Evolutionary conservation across 2,888 invertebrate species (phyloP), one percentile per base, ranked within the genome.

Genomic region (Apeira syringaria): DNA sequence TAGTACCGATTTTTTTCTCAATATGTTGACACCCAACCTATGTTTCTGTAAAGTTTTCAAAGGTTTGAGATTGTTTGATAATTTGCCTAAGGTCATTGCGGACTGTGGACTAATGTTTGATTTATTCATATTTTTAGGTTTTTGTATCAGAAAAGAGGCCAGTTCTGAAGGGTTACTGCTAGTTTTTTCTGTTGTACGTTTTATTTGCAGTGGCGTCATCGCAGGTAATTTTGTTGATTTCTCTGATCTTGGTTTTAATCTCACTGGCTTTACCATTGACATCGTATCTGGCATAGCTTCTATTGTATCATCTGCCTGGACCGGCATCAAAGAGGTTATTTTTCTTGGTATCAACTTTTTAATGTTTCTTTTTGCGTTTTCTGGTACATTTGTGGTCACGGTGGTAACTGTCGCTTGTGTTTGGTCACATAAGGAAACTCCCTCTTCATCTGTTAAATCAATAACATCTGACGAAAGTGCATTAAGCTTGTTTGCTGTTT

Each of bases 361-460:
- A 27, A 9, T 2, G 3, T 1, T 5, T 12, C n/a, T 4, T 31
- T 3, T 17, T 5, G 4, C 7, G 1, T 17, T 32, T 1, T 10
- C 4, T 2, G 1, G 3, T 36, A 15, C 31, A 24, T 32, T 22
- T 7, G 9, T 4, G 6, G n/a, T 2, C 2, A 12, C 11, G 1
- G 13, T n/a, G 1, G 15, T 40, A 11, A 10, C 28, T 3, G n/a
- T 11, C 10, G 20, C 7, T 5, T 2, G 20, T 20, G 20, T 1
- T 20, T 20, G 7, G 1, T 30, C 49, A 28, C 15, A 24, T 20
- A 34, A 10, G 9, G 22, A 9, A 22, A 55, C 57, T 1, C 62
- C 64, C 6, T 51, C 47, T 4, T 84, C 83, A 15, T 78, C 74
- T 7, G 83, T 87, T 33, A 87, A 65, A 54, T 87, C 86, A 6